A percentile compares a stretch with the other conserved stretches of the same genome.
Evolutionary conservation across 1,140 invertebrate genomes (phyloP).

Genomic region (Drosophila sucinea): DNA sequence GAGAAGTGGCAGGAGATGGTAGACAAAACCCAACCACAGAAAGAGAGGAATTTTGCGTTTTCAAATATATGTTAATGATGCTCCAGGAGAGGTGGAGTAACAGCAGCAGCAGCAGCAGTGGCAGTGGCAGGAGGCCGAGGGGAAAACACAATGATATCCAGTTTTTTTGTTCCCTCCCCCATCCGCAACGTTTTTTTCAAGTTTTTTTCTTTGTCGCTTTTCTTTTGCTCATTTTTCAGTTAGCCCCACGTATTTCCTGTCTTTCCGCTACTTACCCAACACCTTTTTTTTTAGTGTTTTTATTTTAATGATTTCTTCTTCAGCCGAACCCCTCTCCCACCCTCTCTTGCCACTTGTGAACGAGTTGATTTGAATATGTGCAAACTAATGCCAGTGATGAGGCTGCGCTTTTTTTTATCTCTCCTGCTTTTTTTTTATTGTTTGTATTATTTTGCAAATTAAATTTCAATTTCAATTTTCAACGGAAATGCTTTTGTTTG

Average conservation of each 20-base stretch:
- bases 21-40: constrained; percentile 33
- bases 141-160: constrained; percentile 64
- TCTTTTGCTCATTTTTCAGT: constrained; percentile 49
- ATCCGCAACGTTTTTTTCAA: background rate
- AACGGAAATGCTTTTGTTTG: constrained; percentile 48
- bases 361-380: constrained; percentile 75
- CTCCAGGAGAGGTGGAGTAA: background rate
- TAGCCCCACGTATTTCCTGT: constrained; percentile 69
- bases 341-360: constrained; percentile 38
- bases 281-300: constrained; percentile 64
- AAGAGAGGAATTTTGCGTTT: constrained; percentile 68
- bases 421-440: constrained; percentile 9
- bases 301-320: constrained; percentile 72
- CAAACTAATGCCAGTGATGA: constrained; percentile 71
- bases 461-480: constrained; percentile 73
- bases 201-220: constrained; percentile 4
- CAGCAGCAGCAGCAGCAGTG: background rate
- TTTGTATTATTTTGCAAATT: constrained; percentile 51
- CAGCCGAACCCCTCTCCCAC: background rate
- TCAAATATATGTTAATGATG: constrained; percentile 81
- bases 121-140: background rate
- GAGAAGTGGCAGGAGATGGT: background rate
- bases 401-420: constrained; percentile 38
- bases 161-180: constrained; percentile 32
- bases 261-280: constrained; percentile 51